A percentile compares a stretch with the other conserved stretches of the same genome.
phyloP scores from a whole-genome alignment of 2,888 invertebrate species.

The Periphyllus acericola region DNA sequence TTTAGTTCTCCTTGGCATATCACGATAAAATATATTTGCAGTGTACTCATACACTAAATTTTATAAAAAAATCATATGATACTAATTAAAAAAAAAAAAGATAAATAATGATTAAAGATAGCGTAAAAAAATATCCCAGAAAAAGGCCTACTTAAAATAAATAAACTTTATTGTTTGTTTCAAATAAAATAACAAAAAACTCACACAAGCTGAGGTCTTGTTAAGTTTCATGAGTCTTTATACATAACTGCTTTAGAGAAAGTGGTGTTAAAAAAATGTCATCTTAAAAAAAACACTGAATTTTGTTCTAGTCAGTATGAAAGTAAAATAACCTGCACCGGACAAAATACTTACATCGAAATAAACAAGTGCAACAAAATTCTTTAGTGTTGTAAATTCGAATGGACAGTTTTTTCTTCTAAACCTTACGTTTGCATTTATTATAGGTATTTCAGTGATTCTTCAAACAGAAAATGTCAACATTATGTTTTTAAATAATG shows the following conservation, averaged over 20 bases:
- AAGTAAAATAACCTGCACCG: background rate
- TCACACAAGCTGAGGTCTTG: no score
- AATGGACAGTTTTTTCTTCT: background rate
- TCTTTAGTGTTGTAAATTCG: background rate
- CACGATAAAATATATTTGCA: background rate
- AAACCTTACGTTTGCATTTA: background rate
- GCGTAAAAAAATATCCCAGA: background rate
- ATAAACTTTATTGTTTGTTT: no score
- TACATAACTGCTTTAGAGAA: no score
- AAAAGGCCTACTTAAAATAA: background rate
- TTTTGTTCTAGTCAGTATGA: background rate
- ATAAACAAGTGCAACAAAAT: background rate
- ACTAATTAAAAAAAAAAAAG: background rate
- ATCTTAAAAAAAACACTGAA: no score
- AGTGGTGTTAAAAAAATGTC: no score
- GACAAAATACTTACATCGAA: background rate
- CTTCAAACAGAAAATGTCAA: background rate
- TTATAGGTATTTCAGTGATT: slow-evolving; percentile 1
- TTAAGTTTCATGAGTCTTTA: background rate
- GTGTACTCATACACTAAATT: background rate
- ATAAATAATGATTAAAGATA: background rate
- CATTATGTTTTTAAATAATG: background rate
- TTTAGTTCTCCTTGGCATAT: slow-evolving; percentile 32
- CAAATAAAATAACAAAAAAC: no score
- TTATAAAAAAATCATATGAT: slow-evolving; percentile 1